Evolutionary conservation across 2,888 invertebrate species (phyloP).

Genomic region (Nomada flava): DNA sequence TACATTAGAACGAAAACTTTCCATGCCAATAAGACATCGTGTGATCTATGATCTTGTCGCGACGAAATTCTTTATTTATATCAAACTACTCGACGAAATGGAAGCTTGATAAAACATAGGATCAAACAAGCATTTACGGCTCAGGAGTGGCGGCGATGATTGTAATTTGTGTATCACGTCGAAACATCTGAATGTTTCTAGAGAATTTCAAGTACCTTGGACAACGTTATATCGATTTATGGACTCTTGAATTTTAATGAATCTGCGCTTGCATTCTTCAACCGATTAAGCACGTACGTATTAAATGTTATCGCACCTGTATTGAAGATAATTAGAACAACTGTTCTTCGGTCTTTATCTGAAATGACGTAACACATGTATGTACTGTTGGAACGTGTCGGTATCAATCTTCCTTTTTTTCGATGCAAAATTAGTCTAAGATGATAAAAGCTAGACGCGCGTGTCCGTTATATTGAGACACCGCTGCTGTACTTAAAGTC

Average conservation of each 20-base stretch:
- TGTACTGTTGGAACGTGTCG: neutral
- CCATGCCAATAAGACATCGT: neutral
- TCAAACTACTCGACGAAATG: neutral
- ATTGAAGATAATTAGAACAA: neutral
- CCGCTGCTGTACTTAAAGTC: neutral
- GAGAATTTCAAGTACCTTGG: neutral
- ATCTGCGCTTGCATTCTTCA: neutral
- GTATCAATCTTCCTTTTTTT: conserved; percentile 16
- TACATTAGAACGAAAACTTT: conserved; percentile 15
- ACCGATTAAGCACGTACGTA: neutral
- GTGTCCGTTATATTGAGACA: neutral
- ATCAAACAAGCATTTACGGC: neutral
- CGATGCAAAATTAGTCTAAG: neutral
- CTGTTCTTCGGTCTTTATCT: neutral
- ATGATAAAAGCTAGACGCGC: conserved; percentile 23
- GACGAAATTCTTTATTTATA: neutral
- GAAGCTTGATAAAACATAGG: neutral
- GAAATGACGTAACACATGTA: neutral
- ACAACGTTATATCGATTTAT: neutral
- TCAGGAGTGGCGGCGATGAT: neutral
- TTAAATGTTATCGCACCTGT: neutral
- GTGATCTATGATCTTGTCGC: neutral
- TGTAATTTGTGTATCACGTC: neutral
- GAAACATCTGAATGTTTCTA: neutral
- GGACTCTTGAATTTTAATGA: neutral